Base-by-base conservation (phyloP, 2,888 invertebrate species). In the Agrilus biguttatus region DNA sequence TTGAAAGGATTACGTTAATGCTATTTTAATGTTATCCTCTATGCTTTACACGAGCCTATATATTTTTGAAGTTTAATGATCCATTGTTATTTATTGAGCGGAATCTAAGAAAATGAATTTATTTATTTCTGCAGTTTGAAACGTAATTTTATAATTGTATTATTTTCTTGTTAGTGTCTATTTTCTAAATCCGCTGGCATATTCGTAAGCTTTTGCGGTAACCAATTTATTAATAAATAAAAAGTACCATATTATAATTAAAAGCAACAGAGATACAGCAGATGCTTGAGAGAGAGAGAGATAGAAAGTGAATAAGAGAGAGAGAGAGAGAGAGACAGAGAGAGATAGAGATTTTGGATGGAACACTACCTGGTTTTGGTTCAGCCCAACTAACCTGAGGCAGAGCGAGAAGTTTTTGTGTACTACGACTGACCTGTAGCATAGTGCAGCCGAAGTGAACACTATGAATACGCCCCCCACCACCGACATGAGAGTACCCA, bases 381-480 rank as follows among this genome's bases (percentile, higher is more conserved):
- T 82, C 84, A 85, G 85, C 84, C 81, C 83, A 28, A 89, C 89
- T 89, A 88, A 90, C 89, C 89, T 89, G 85, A 89, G 86, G 83
- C 89, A 89, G 82, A 88, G 86, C 84, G 86, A 88, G 87, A 88
- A 86, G 86, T 88, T 89, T 87, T 87, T 88, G 87, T 90, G 88
- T 83, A 90, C 89, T 85, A 89, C 89, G 81, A 89, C 89, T 88
- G 89, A 90, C 89, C 91, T 89, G 88, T 92, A 92, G 87, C 92
- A 92, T 80, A 92, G 86, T 78, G 92, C 92, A 86, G 92, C 86
- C 80, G 90, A 84, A 78, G 92, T 90, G 83, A 92, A 92, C 79
- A 90, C 82, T 78, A 92, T 83, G 84, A 92, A 92, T 80, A 92
- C 92, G 80, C 91, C 90, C 83, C 91, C 92, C 82, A 92, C 91